Percentiles rank a stretch among this genome's conserved stretches.
phyloP scores from a whole-genome alignment of 2,888 invertebrate genomes.

The Abrostola tripartita region DNA sequence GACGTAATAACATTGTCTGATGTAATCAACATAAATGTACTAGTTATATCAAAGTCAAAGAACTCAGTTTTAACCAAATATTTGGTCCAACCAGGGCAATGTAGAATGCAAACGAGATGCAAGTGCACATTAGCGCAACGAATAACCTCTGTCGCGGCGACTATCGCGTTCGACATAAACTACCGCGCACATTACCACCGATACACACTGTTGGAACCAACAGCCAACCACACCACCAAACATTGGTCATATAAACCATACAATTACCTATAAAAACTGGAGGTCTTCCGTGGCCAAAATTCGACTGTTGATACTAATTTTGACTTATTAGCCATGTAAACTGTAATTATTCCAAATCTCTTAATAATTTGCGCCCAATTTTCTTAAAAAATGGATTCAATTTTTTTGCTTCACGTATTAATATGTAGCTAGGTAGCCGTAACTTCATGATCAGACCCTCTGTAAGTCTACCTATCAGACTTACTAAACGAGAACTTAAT shows the following conservation, averaged over 20 bases:
- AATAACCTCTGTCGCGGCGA: constrained; percentile 84
- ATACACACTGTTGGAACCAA: constrained; percentile 61
- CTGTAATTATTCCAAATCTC: no score
- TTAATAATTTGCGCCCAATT: no score
- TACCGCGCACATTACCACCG: constrained; percentile 82
- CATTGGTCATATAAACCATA: background rate
- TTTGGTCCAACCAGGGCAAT: constrained; percentile 52
- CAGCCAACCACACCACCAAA: constrained; percentile 15
- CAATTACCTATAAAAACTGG: background rate
- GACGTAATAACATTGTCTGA: no score
- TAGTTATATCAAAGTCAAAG: constrained; percentile 19
- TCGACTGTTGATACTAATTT: no score
- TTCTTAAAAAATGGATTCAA: no score
- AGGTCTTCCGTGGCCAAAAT: background rate
- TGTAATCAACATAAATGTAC: constrained; percentile 2
- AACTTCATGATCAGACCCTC: no score
- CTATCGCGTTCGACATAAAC: constrained; percentile 86
- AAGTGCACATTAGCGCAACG: constrained; percentile 85
- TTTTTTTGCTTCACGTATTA: no score
- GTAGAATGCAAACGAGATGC: constrained; percentile 82
- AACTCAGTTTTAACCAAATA: constrained; percentile 46
- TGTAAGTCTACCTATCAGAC: no score
- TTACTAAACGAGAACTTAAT: no score
- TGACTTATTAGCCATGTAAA: no score
- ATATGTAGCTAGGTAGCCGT: no score